phyloP scores from a whole-genome alignment of 30 jellyfish, hydroid and myxozoan species.

The Mastigias papua region DNA sequence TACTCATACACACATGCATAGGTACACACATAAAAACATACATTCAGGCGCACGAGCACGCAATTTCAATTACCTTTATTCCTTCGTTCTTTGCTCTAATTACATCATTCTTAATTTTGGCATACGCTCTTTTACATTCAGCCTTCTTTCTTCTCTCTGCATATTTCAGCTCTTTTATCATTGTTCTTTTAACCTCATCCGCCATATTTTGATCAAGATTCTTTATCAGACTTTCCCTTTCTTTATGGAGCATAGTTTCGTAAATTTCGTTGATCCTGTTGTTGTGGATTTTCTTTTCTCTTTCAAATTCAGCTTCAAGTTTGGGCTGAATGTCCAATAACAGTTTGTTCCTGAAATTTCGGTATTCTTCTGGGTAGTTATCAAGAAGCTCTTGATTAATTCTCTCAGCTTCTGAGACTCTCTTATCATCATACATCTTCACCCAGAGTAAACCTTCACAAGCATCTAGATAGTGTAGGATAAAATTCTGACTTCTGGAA shows the following conservation, averaged over 20 bases:
- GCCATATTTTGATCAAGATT: conserved; percentile 15
- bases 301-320: conserved; percentile 7
- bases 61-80: conserved; percentile 8
- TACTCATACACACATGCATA: too few species aligned
- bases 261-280: neutral
- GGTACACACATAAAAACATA: neutral
- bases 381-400: conserved; percentile 13
- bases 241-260: neutral
- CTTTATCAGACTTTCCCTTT: neutral
- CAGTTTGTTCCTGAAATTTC: conserved; percentile 5
- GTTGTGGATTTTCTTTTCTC: neutral
- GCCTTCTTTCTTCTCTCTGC: conserved; percentile 43
- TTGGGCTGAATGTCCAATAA: conserved; percentile 1
- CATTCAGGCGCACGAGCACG: neutral
- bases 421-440: neutral
- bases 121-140: conserved; percentile 48
- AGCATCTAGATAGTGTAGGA: neutral
- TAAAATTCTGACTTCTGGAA: neutral
- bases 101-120: conserved; percentile 32
- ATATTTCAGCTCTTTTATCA: neutral
- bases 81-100: conserved; percentile 32
- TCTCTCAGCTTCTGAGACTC: neutral
- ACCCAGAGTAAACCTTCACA: conserved; percentile 1
- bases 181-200: conserved; percentile 31
- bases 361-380: conserved; percentile 40